Conservation (phyloP, 2,888 invertebrate species). For the Tinea trinotella region DNA sequence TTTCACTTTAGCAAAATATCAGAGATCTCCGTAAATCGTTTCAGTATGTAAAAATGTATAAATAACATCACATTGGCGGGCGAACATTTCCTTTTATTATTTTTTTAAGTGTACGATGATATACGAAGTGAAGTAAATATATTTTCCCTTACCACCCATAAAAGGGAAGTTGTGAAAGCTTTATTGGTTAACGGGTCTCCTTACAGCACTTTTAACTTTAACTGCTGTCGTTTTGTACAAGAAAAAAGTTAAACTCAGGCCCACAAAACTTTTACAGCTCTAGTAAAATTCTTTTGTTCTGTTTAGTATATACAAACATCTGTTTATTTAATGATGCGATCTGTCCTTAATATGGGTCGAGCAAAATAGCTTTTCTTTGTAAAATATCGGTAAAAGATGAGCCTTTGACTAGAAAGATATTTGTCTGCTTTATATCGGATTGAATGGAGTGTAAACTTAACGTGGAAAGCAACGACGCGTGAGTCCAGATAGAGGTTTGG, state of each 20-base stretch:
- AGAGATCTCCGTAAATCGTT: neutral
- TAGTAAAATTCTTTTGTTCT: neutral
- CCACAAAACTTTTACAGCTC: conserved; percentile 31
- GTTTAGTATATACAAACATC: neutral
- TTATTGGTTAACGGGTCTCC: conserved; percentile 43
- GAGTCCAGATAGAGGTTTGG: conserved; percentile 1
- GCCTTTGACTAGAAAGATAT: neutral
- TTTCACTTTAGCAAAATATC: too few relatives aligned
- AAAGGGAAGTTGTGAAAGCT: conserved; percentile 44
- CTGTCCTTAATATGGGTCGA: neutral
- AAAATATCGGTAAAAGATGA: neutral
- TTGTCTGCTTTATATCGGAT: conserved; percentile 2
- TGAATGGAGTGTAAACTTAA: conserved; percentile 15
- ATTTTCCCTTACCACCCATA: conserved; percentile 36
- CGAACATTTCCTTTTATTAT: conserved; percentile 3
- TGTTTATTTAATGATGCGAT: neutral
- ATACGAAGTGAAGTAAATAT: conserved; percentile 19
- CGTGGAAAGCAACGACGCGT: conserved; percentile 11
- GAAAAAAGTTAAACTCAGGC: conserved; percentile 29
- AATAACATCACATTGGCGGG: neutral
- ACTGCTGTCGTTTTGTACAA: conserved; percentile 21
- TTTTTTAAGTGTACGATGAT: conserved; percentile 16
- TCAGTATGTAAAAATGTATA: neutral
- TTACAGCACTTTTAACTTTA: conserved; percentile 44
- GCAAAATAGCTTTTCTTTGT: neutral